A percentile compares a stretch with the other conserved stretches of the same genome.
phyloP scores from a whole-genome alignment of 2,797 vertebrate species.

The Cyprinodon diabolis region DNA sequence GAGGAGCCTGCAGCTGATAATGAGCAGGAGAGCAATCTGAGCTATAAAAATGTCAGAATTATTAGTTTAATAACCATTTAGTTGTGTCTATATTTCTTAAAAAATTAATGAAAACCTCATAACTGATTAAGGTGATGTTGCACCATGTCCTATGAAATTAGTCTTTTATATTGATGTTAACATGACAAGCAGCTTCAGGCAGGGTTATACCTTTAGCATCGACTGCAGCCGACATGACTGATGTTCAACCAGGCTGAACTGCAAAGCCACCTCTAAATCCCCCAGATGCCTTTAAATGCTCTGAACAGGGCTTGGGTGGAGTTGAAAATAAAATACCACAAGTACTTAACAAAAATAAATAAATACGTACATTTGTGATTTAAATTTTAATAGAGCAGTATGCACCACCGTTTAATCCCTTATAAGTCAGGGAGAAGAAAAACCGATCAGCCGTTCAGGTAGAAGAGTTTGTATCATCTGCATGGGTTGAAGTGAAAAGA shows the following conservation, averaged over 20 bases:
- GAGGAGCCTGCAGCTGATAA: too few species aligned
- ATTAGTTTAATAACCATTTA: too few species aligned
- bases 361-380: neutral
- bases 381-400: neutral
- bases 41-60: too few species aligned
- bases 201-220: neutral
- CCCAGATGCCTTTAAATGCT: neutral
- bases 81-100: too few species aligned
- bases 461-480: neutral
- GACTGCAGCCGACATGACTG: neutral
- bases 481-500: conserved; percentile 34
- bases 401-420: neutral
- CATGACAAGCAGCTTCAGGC: neutral
- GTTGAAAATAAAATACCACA: neutral
- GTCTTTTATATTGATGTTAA: neutral
- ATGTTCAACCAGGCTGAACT: conserved; percentile 4
- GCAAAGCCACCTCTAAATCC: neutral
- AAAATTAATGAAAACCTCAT: too few species aligned
- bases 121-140: too few species aligned
- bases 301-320: conserved; percentile 8
- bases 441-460: neutral
- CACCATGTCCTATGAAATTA: too few species aligned
- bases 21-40: too few species aligned
- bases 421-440: conserved; percentile 6
- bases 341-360: neutral